A percentile compares a stretch with the other conserved stretches of the same genome.
phyloP scores from a whole-genome alignment of 92 coral and sea anemone species.

The Galaxea fascicularis region DNA sequence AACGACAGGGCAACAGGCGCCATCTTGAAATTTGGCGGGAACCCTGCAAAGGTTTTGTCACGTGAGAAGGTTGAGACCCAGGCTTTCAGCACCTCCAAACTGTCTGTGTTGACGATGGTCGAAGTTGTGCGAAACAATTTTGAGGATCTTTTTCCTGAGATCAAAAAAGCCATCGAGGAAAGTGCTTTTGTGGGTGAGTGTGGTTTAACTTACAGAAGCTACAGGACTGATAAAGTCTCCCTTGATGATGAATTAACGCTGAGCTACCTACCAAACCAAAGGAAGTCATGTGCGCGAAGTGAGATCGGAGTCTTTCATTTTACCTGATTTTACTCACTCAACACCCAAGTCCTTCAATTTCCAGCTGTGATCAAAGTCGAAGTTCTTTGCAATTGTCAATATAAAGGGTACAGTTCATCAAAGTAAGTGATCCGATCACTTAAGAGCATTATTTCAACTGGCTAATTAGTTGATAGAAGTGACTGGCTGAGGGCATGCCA shows the following conservation, averaged over 20 bases:
- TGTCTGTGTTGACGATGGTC: constrained; percentile 62
- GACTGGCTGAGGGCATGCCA: not conserved
- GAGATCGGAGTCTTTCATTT: not conserved
- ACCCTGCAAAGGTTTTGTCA: not conserved
- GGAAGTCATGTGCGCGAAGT: not conserved
- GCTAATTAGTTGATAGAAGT: too few species aligned
- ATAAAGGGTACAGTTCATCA: not conserved
- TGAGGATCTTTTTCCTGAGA: constrained; percentile 85
- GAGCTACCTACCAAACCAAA: not conserved
- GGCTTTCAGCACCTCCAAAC: not conserved
- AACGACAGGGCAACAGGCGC: constrained; percentile 74
- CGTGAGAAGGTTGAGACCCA: constrained; percentile 33
- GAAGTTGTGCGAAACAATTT: constrained; percentile 88
- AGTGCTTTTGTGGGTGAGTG: constrained; percentile 90
- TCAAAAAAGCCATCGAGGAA: constrained; percentile 76
- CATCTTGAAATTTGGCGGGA: constrained; percentile 89
- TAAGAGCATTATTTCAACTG: too few species aligned
- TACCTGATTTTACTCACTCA: not conserved
- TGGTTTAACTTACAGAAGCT: not conserved
- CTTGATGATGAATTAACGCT: not conserved
- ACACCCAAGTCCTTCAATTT: not conserved
- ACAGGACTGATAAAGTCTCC: not conserved
- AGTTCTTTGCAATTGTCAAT: not conserved
- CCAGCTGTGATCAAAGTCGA: not conserved
- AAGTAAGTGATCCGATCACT: not conserved